phyloP scores from a whole-genome alignment of 2,797 vertebrate genomes.

The Thripadectes ignobilis region DNA sequence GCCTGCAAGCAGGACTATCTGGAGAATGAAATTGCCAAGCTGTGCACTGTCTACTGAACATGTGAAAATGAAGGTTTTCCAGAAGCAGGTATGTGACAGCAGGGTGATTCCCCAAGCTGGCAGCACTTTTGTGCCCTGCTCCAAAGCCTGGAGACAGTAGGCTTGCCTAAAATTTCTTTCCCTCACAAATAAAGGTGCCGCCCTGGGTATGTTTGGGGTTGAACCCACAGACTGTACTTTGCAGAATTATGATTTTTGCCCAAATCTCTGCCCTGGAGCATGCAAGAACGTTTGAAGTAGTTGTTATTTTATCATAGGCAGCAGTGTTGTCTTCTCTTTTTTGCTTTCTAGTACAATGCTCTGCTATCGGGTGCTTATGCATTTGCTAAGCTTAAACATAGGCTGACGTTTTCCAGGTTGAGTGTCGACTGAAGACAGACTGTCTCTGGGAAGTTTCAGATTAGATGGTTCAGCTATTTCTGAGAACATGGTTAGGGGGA shows the following conservation, averaged over 20 bases:
- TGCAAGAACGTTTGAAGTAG: not conserved
- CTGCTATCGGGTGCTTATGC: not conserved
- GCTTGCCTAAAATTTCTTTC: not conserved
- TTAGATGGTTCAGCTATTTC: not conserved
- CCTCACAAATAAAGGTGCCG: not conserved
- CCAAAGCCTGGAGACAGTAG: not conserved
- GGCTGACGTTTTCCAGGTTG: not conserved
- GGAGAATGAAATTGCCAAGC: not conserved
- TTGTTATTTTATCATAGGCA: not conserved
- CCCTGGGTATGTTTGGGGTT: not conserved
- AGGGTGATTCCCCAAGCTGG: not conserved
- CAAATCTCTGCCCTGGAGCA: not conserved
- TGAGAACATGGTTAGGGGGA: not conserved
- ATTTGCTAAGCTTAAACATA: not conserved
- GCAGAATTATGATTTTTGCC: not conserved
- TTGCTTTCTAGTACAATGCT: not conserved
- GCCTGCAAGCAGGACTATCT: not conserved
- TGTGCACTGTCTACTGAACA: not conserved
- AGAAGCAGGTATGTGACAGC: not conserved
- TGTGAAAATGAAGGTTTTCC: not conserved
- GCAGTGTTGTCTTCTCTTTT: not conserved
- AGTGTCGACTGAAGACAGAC: not conserved
- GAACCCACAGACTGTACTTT: not conserved
- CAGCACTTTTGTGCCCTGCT: not conserved
- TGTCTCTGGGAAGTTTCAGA: slow-evolving; percentile 3